Percentiles rank a stretch among this genome's conserved stretches.
Evolutionary conservation across 2,888 invertebrate genomes (phyloP).

Genomic region (Calameuta idolon): DNA sequence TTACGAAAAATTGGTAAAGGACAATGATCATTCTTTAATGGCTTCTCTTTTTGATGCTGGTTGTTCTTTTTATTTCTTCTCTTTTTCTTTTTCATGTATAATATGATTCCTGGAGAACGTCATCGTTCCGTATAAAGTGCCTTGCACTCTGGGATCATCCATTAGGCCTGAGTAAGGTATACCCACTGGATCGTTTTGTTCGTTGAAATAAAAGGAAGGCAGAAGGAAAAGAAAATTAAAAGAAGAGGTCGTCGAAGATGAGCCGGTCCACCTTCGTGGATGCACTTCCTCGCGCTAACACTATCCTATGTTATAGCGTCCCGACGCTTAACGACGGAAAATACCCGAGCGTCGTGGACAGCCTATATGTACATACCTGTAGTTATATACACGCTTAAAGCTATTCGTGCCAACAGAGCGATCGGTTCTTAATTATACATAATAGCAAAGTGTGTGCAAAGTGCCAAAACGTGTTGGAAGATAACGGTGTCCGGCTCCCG

Average conservation of each 20-base stretch:
- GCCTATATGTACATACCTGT: not conserved
- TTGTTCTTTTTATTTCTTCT: not conserved
- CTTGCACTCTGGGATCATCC: not conserved
- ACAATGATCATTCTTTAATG: not conserved
- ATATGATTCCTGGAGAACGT: not conserved
- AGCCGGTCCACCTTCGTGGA: conserved; percentile 4
- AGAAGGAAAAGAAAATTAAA: not conserved
- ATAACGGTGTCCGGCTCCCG: conserved; percentile 1
- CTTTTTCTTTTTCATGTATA: not conserved
- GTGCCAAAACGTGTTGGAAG: conserved; percentile 13
- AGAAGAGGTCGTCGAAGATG: not conserved
- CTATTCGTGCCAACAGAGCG: not conserved
- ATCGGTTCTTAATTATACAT: not conserved
- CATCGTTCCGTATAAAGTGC: not conserved
- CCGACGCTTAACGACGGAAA: not conserved
- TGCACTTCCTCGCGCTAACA: not conserved
- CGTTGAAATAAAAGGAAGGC: not conserved
- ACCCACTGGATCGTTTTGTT: not conserved
- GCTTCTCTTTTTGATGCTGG: no score
- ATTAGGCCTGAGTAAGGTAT: not conserved
- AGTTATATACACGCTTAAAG: not conserved
- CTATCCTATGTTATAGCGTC: not conserved
- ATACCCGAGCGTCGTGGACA: not conserved
- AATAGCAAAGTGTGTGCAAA: not conserved
- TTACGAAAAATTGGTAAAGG: not conserved